A percentile compares a stretch with the other conserved stretches of the same genome.
Conservation (phyloP, 2,113 vertebrate genomes). For the Galemys pyrenaicus region DNA sequence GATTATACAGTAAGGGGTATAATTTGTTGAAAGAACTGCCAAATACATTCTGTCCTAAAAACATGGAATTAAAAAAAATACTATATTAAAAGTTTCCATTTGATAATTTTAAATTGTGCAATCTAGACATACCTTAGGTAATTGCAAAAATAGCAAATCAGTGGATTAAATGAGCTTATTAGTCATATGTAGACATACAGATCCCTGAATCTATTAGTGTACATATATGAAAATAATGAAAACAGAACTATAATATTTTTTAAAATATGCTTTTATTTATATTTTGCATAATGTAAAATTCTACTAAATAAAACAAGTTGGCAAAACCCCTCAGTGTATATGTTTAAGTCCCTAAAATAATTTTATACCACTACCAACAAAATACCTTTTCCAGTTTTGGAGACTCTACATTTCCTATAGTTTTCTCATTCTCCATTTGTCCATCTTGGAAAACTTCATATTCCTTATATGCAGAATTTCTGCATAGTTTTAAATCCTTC, state of each 20-base stretch:
- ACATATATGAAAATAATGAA: slow-evolving; percentile 89
- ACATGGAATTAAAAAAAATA: slow-evolving; percentile 49
- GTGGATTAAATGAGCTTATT: slow-evolving; percentile 79
- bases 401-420: slow-evolving; percentile 79
- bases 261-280: slow-evolving; percentile 87
- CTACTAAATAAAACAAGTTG: slow-evolving; percentile 84
- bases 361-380: slow-evolving; percentile 80
- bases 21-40: slow-evolving; percentile 79
- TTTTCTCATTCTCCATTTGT: slow-evolving; percentile 73
- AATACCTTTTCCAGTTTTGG: slow-evolving; percentile 75
- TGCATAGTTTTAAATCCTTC: slow-evolving; percentile 72
- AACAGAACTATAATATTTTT: slow-evolving; percentile 87
- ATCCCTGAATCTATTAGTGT: slow-evolving; percentile 84
- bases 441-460: slow-evolving; percentile 62
- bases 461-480: slow-evolving; percentile 54
- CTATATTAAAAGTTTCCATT: slow-evolving; percentile 77
- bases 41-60: slow-evolving; percentile 77
- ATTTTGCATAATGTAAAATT: slow-evolving; percentile 88
- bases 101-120: slow-evolving; percentile 71
- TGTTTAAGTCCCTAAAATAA: slow-evolving; percentile 80
- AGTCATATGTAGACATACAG: slow-evolving; percentile 83
- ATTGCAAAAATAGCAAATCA: slow-evolving; percentile 76
- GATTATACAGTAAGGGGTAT: slow-evolving; percentile 51
- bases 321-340: slow-evolving; percentile 80
- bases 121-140: slow-evolving; percentile 77